Evolutionary conservation across 2,888 invertebrate genomes (phyloP), one percentile per base, ranked within the genome.

Genomic region (Eupsilia transversa): DNA sequence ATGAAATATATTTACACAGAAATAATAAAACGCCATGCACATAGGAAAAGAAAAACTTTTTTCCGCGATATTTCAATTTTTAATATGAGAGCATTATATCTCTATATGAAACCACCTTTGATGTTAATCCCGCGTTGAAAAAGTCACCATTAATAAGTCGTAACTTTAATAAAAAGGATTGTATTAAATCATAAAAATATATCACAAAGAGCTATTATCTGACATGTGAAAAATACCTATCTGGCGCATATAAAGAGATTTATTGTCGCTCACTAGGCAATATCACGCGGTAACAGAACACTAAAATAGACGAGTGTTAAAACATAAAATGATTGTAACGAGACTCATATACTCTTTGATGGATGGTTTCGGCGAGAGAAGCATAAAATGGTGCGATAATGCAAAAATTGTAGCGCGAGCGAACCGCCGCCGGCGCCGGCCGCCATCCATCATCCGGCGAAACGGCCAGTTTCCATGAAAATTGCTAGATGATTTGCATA

Each of bases 51-150:
- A 74, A 43, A 64, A 57, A 70, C 59, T 3, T 70, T 74, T 74
- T 77, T 72, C 66, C 70, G 77, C 77, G 56, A 83, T 72, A 80
- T 83, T 79, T 82, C 33, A 83, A 66, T 72, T 74, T 80, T 70
- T 71, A 66, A 83, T 63, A 77, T 75, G 63, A 86, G 63, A 71
- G 54, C 71, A 73, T 73, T 74, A 77, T 69, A 79, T 84, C 70
- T 77, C 52, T 78, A 74, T 78, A 74, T 61, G 43, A 82, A 66
- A 63, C n/a, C 69, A 71, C 76, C 93, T 94, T 94, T 94, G 93
- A 93, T 91, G 91, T 91, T 91, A 91, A 93, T 91, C 89, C 85
- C 72, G 84, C 86, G 92, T 87, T 93, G 93, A 94, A 92, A 93
- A 92, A 92, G 85, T 87, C 84, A 80, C 89, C 91, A 93, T 93